A percentile compares a stretch with the other conserved stretches of the same genome.
These are phyloP conservation scores for Salvator merianae DNA, from an alignment of 2,113 vertebrate species.

Conservation along the genomic window DNA sequence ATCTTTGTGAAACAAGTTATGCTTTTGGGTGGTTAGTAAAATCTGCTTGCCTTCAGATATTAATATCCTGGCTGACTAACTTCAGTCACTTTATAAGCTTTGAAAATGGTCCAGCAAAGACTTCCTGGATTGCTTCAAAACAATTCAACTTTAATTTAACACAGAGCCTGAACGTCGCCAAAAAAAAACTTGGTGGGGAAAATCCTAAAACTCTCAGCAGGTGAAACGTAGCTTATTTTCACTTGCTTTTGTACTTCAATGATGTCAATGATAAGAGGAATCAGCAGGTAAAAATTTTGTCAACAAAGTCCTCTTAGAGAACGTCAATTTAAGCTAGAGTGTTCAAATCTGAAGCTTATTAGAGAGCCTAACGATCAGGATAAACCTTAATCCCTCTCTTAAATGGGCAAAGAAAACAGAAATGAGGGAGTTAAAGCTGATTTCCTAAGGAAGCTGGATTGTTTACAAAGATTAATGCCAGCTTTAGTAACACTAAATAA, in stretches of 20 bases:
- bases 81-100: conserved; percentile 29
- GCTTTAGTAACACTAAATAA: conserved; percentile 44
- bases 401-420: conserved; percentile 55
- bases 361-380: conserved; percentile 65
- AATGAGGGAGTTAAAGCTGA: conserved; percentile 53
- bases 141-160: conserved; percentile 53
- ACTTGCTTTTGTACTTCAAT: conserved; percentile 17
- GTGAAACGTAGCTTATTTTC: conserved; percentile 12
- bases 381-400: conserved; percentile 68
- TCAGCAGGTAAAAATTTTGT: conserved; percentile 37
- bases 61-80: conserved; percentile 25
- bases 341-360: conserved; percentile 49
- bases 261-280: conserved; percentile 15
- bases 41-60: conserved; percentile 33
- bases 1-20: background rate
- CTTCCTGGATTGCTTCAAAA: conserved; percentile 52
- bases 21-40: conserved; percentile 12
- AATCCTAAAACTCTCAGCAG: conserved; percentile 27
- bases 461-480: conserved; percentile 18
- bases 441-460: conserved; percentile 53
- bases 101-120: conserved; percentile 43
- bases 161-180: conserved; percentile 41
- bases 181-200: conserved; percentile 28
- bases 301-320: conserved; percentile 44
- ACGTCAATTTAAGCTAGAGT: conserved; percentile 42